These are phyloP conservation scores for Oophaga pumilio DNA, from an alignment of 2,113 vertebrate species.

Conservation along the genomic window DNA sequence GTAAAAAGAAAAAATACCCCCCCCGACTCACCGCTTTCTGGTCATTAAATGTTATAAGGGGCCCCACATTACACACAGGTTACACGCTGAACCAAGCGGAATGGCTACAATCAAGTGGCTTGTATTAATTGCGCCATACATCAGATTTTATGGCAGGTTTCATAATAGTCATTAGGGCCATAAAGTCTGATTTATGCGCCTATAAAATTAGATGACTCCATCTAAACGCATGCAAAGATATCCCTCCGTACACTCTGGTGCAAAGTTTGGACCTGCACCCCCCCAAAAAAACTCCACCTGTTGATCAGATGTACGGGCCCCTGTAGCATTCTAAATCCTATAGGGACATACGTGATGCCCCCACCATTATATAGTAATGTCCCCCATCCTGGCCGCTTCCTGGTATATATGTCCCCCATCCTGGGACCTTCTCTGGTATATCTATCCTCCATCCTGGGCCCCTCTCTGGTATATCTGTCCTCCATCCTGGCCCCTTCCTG, in stretches of 20 bases:
- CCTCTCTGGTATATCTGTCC: too few species aligned
- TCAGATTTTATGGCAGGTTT: constrained; percentile 45
- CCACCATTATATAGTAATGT: too few species aligned
- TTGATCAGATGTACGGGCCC: too few species aligned
- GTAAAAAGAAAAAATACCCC: background rate
- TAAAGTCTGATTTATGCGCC: constrained; percentile 43
- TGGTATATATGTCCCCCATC: too few species aligned
- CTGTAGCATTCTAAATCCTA: too few species aligned
- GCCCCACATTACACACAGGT: constrained; percentile 1
- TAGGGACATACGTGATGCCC: too few species aligned
- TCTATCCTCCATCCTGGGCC: too few species aligned
- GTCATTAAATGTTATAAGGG: background rate
- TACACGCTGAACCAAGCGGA: background rate
- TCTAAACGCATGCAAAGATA: constrained; percentile 29
- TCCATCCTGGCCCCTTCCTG: too few species aligned
- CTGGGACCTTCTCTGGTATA: too few species aligned
- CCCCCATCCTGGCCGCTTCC: too few species aligned
- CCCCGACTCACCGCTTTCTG: background rate
- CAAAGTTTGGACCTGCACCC: too few species aligned
- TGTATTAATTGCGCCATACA: constrained; percentile 48
- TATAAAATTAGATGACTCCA: constrained; percentile 45
- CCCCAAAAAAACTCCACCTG: too few species aligned
- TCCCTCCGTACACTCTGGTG: background rate
- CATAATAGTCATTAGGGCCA: constrained; percentile 42
- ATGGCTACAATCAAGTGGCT: constrained; percentile 25